Conservation (phyloP, 2,113 vertebrate genomes). For the Fregetta grallaria region DNA sequence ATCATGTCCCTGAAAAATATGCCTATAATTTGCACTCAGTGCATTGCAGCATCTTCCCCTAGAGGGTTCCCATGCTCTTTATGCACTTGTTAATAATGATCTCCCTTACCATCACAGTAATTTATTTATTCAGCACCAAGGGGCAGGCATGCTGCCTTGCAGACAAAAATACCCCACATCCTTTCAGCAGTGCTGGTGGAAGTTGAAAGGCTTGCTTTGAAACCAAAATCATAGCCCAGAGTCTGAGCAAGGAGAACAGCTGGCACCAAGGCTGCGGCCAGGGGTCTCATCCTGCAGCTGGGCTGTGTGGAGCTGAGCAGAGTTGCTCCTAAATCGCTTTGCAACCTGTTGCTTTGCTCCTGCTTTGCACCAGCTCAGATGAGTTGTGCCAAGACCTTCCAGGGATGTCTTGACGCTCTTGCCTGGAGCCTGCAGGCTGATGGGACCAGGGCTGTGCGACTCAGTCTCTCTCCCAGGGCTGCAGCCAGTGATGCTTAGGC, state of each 20-base stretch:
- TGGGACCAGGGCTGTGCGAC: background rate
- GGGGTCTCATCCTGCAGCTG: background rate
- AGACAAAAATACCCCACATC: background rate
- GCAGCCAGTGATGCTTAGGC: background rate
- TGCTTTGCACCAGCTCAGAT: background rate
- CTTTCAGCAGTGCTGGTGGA: background rate
- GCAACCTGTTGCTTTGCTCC: background rate
- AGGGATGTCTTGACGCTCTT: background rate
- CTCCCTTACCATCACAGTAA: background rate
- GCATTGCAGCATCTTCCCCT: background rate
- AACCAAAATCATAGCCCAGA: background rate
- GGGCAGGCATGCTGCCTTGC: background rate
- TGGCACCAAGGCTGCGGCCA: background rate
- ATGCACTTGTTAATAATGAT: slow-evolving; percentile 32
- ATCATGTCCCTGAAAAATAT: background rate
- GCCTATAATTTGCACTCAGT: background rate
- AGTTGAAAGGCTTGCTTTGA: background rate
- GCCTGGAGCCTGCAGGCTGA: background rate
- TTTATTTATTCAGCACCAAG: slow-evolving; percentile 6
- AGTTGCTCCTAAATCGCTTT: background rate
- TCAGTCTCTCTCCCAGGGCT: background rate
- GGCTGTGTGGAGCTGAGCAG: background rate
- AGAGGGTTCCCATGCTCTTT: slow-evolving; percentile 4
- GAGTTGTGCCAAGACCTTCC: background rate
- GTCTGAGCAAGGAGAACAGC: background rate